Evolutionary conservation across 2,797 vertebrate genomes (phyloP).

Genomic region (Cossypha caffra): DNA sequence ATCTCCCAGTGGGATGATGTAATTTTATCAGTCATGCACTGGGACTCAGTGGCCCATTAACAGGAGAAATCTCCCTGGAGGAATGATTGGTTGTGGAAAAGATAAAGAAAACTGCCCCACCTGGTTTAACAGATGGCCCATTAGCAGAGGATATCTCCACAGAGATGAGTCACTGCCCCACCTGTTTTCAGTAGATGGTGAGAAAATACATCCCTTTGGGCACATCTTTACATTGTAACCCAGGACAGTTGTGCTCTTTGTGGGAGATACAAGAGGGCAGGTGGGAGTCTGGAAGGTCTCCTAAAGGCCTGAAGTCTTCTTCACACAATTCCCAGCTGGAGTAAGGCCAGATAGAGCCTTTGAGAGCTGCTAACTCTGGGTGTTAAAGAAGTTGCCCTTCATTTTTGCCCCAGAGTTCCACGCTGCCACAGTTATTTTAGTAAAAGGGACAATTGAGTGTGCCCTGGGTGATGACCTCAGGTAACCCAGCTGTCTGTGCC

Average conservation of each 20-base stretch:
- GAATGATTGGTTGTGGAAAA: too few relatives aligned
- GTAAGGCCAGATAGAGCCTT: background rate
- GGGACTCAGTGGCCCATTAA: too few relatives aligned
- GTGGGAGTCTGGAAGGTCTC: background rate
- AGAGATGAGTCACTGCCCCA: too few relatives aligned
- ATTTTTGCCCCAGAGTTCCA: background rate
- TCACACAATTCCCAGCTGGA: background rate
- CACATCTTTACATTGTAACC: too few relatives aligned
- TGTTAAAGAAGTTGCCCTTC: background rate
- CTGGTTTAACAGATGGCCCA: too few relatives aligned
- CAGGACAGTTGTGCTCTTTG: background rate
- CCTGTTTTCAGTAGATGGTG: too few relatives aligned
- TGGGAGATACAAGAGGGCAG: accelerated
- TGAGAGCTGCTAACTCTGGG: accelerated
- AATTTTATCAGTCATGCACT: too few relatives aligned
- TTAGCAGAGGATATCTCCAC: too few relatives aligned
- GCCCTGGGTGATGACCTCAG: background rate
- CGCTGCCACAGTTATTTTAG: accelerated
- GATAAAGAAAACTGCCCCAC: too few relatives aligned
- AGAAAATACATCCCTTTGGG: too few relatives aligned
- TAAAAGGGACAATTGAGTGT: accelerated
- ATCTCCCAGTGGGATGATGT: too few relatives aligned
- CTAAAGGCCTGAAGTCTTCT: background rate
- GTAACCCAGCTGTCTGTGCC: background rate
- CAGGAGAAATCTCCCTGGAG: too few relatives aligned